Evolutionary conservation across 1,140 invertebrate genomes (phyloP).

Genomic region (Cataglyphis hispanica): DNA sequence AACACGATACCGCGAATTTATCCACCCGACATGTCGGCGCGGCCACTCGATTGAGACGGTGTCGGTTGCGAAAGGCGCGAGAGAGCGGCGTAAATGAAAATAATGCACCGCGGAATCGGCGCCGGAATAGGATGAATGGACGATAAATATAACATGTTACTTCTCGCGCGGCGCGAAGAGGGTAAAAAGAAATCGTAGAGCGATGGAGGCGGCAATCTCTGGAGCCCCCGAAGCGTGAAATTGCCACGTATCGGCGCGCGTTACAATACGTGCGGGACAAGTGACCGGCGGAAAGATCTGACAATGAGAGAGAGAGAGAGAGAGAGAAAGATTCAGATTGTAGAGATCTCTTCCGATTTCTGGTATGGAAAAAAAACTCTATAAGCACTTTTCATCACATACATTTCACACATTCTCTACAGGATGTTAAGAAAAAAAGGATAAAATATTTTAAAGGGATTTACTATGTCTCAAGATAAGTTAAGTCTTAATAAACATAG

Average conservation of each 20-base stretch:
- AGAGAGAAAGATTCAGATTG: neutral
- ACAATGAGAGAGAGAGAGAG: neutral
- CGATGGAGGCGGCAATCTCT: constrained; percentile 32
- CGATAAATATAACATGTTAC: constrained; percentile 47
- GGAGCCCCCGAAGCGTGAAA: constrained; percentile 56
- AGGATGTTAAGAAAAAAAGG: neutral
- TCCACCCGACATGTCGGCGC: constrained; percentile 34
- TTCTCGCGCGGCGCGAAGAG: neutral
- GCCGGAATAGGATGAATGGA: constrained; percentile 50
- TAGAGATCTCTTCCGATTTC: neutral
- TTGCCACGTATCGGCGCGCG: constrained; percentile 63
- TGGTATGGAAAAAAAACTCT: constrained; percentile 12
- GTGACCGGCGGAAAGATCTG: neutral
- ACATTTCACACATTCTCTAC: too few relatives aligned
- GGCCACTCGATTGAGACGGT: constrained; percentile 58
- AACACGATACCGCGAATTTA: constrained; percentile 43
- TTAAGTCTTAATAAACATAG: too few relatives aligned
- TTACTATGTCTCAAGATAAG: too few relatives aligned
- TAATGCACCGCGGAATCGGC: constrained; percentile 34
- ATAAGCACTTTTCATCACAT: neutral
- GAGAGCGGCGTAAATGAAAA: constrained; percentile 54
- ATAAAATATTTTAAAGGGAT: too few relatives aligned
- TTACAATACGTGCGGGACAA: constrained; percentile 42
- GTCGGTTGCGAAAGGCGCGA: constrained; percentile 36
- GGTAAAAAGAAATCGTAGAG: constrained; percentile 36